These are phyloP conservation scores for Zelostemma sp. DNA, from an alignment of 1,140 invertebrate species.

Conservation along the genomic window DNA sequence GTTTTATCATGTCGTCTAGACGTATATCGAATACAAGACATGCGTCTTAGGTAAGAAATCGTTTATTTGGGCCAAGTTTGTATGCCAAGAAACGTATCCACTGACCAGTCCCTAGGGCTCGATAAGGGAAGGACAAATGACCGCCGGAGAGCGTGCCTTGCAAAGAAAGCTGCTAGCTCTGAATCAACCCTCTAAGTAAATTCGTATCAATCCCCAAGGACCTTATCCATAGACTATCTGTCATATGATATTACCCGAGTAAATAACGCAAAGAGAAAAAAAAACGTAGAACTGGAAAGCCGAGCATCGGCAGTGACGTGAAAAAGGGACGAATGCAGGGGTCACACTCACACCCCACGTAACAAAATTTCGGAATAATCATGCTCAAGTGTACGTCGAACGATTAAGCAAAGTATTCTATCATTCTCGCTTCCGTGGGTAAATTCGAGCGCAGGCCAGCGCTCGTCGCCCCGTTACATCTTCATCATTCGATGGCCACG, in stretches of 20 bases:
- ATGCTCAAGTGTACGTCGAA: constrained; percentile 19
- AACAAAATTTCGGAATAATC: constrained; percentile 48
- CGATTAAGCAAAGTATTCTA: constrained; percentile 36
- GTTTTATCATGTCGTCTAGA: constrained; percentile 11
- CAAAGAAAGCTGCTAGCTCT: constrained; percentile 36
- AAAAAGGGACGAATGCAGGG: background rate
- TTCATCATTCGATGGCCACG: constrained; percentile 33
- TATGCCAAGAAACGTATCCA: constrained; percentile 28
- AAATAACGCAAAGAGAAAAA: constrained; percentile 30
- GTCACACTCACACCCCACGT: constrained; percentile 10
- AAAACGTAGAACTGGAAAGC: background rate
- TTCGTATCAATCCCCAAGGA: constrained; percentile 44
- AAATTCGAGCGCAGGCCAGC: constrained; percentile 8
- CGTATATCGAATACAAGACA: constrained; percentile 10
- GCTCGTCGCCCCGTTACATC: constrained; percentile 33
- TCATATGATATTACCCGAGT: constrained; percentile 44
- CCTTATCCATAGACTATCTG: constrained; percentile 34
- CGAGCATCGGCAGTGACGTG: no score
- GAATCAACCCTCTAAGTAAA: constrained; percentile 48
- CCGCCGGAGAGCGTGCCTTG: constrained; percentile 22
- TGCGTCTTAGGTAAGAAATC: constrained; percentile 29
- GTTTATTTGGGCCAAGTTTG: constrained; percentile 31
- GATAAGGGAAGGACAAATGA: constrained; percentile 49
- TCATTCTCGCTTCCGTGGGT: constrained; percentile 43
- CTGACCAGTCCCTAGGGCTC: constrained; percentile 40